Conservation (phyloP, 53 echinoderm and acorn worm genomes). For the Temnopleurus reevesii region DNA sequence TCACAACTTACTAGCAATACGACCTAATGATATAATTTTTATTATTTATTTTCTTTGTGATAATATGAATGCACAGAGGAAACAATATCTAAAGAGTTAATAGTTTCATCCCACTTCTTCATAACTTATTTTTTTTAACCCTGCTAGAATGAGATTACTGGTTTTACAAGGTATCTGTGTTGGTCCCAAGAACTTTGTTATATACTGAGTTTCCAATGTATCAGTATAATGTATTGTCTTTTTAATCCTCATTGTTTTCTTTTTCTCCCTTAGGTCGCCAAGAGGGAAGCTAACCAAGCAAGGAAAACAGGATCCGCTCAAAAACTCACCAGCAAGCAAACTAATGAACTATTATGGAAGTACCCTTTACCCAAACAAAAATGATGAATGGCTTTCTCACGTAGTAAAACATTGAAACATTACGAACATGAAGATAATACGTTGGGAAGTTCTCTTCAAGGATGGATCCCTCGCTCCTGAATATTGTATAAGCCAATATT, state of each 20-base stretch:
- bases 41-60: too few species aligned
- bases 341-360: slow-evolving; percentile 70
- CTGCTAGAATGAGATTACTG: background rate
- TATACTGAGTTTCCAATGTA: too few species aligned
- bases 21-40: too few species aligned
- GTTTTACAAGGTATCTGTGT: background rate
- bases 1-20: too few species aligned
- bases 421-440: background rate
- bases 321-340: slow-evolving; percentile 78
- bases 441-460: too few species aligned
- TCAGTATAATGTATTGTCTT: too few species aligned
- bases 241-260: background rate
- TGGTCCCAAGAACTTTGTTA: too few species aligned
- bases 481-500: too few species aligned
- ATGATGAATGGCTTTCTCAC: background rate
- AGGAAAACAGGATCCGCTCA: slow-evolving; percentile 67
- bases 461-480: too few species aligned
- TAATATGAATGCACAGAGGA: too few species aligned
- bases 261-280: slow-evolving; percentile 51
- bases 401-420: background rate
- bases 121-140: background rate
- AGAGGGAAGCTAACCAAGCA: slow-evolving; percentile 50
- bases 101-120: background rate
- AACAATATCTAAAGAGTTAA: background rate
- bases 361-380: slow-evolving; percentile 80